These are phyloP conservation scores for Ips typographus DNA, from an alignment of 1,140 invertebrate genomes.

Conservation along the genomic window DNA sequence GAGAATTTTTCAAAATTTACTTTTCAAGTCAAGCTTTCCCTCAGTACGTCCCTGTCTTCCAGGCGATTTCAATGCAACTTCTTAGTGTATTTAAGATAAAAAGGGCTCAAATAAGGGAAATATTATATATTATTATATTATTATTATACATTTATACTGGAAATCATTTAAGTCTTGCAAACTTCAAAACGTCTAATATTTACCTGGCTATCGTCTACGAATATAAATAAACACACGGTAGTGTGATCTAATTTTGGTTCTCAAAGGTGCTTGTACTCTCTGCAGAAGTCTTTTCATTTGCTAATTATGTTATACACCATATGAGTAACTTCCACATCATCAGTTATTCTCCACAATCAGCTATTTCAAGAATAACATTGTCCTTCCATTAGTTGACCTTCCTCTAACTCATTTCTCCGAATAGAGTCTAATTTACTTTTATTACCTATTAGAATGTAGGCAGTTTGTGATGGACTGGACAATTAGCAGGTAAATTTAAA, in stretches of 20 bases:
- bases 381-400: neutral
- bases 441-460: too few relatives aligned
- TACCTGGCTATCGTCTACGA: neutral
- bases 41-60: neutral
- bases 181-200: too few relatives aligned
- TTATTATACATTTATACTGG: too few relatives aligned
- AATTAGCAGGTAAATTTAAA: too few relatives aligned
- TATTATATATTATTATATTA: too few relatives aligned
- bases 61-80: neutral
- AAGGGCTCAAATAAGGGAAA: too few relatives aligned
- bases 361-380: neutral
- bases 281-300: neutral
- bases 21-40: neutral
- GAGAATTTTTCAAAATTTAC: neutral
- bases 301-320: neutral
- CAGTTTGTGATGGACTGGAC: too few relatives aligned
- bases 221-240: neutral
- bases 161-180: too few relatives aligned
- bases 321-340: too few relatives aligned
- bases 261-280: neutral
- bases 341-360: too few relatives aligned
- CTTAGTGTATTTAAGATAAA: too few relatives aligned
- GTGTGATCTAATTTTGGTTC: neutral
- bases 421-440: too few relatives aligned
- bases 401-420: neutral